Base-by-base conservation (phyloP, 53 echinoderm and acorn worm genomes). In the Patiria pectinifera region DNA sequence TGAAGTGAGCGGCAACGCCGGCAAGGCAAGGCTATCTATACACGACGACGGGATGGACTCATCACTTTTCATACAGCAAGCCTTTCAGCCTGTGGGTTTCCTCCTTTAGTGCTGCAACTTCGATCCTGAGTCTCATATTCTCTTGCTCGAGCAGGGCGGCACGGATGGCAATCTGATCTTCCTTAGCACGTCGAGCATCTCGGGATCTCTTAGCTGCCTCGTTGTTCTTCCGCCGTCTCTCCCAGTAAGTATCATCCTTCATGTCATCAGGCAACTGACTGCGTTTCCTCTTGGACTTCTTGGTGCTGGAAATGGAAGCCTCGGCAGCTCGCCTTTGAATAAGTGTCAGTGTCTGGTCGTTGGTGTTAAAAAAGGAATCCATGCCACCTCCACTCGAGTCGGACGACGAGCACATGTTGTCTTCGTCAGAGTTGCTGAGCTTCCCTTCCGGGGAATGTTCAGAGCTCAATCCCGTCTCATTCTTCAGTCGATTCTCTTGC, bases 111-210 rank as follows among this genome's bases (percentile, higher is more conserved):
- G 98, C 95, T 1, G 93, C 86, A 3, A 96, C 86, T 89, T 98
- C 98, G 46, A 97, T 95, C 86, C 94, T 93, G 18, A 98, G 93
- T 49, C 96, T 90, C 77, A 94, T 95, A 75, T 98, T 98, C 82
- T 98, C 98, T 74, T 98, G 96, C 83, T 98, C 98, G 9, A 98
- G 93, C 80, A 98, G 81, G 18, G 98, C 96, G 13, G 98, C 98
- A 15, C 98, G 94, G 85, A 98, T 97, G 35, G 96, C 98, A 66
- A 98, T 95, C 91, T 98, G 96, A 89, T 98, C 96, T 84, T 98
- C 98, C 92, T 98, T 98, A 23, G 96, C 95, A 4, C 96, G 93
- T 5, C 98, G 89, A n/a, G 98, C 95, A 89, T 98, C 98, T 11
- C 98, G 92, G 6, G 96, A 97, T 58, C 98, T 80, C 83, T 98